Percentiles rank a stretch among this genome's conserved stretches.
Conservation (phyloP, 2,888 invertebrate species). For the Temnothorax unifasciatus region DNA sequence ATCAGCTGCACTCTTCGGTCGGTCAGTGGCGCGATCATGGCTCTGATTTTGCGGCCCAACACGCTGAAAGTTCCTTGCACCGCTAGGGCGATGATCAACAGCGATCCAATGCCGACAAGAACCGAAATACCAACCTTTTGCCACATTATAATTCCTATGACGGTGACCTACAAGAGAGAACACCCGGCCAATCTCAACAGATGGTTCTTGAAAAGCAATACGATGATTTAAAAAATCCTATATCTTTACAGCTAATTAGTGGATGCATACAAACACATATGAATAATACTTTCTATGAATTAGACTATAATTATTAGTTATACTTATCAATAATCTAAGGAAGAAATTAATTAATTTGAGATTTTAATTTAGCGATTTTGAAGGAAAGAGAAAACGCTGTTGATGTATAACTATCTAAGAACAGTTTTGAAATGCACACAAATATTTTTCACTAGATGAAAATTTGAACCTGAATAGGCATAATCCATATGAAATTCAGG, state of each 20-base stretch:
- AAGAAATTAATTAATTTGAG: not conserved
- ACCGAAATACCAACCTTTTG: conserved; percentile 86
- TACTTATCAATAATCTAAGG: not conserved
- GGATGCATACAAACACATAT: not conserved
- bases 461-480: conserved; percentile 90
- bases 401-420: not conserved
- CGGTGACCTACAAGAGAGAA: conserved; percentile 68
- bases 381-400: not conserved
- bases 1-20: conserved; percentile 97
- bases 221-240: not conserved
- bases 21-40: conserved; percentile 93
- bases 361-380: not conserved
- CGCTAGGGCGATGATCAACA: conserved; percentile 93
- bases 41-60: conserved; percentile 88
- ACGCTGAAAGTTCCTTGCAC: conserved; percentile 89
- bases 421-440: not conserved
- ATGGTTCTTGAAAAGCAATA: not conserved
- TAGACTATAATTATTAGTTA: not conserved
- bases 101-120: conserved; percentile 92
- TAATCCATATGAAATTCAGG: conserved; percentile 95
- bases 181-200: not conserved
- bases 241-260: not conserved
- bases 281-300: not conserved
- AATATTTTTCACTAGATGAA: not conserved
- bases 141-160: conserved; percentile 79